Evolutionary conservation across 2,113 vertebrate genomes (phyloP), one percentile per base, ranked within the genome.

Genomic region (Microtus montanus): DNA sequence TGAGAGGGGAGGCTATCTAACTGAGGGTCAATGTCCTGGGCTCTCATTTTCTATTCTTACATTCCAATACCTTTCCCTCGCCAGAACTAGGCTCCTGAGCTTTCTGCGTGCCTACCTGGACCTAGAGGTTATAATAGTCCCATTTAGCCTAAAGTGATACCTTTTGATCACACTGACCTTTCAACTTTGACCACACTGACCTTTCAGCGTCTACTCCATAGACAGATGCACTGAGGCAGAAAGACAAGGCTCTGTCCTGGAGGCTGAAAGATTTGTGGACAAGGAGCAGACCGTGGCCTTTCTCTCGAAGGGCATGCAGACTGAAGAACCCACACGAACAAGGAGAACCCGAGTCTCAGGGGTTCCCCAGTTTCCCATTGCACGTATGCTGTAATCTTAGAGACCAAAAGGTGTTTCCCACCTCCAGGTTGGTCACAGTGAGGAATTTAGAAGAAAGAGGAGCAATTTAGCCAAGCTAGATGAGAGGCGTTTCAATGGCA

Each of bases 381-480:
- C 22, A 61, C 64, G 33, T 78, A 89, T 13, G 35, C 22, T 1
- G 12, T 74, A 22, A 6, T 2, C 41, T 66, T 74, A 52, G 86
- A 91, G 82, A 80, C 52, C 52, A 78, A 93, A 96, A 85, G 93
- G 84, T 75, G 58, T 70, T 87, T 52, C 47, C 66, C 52, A 70
- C 54, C 49, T 82, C 63, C 86, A 92, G 22, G 19, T 52, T 11
- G 2, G 93, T 89, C 85, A 93, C 73, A 54, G 82, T 44, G 88
- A 94, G 87, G 89, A 96, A 89, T 33, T 68, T n/a, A 52, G 89
- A 89, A 97, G 95, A 92, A 94, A 93, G 82, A 93, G 52, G 38
- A 89, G 83, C 73, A 33, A 93, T 96, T 97, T 92, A 92, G 90
- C 66, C 58, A 82, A 93, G 93, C 95, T 96, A 89, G 94, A 84